Evolutionary conservation across 1,140 invertebrate species (phyloP).

Genomic region (Leguminivora glycinivorella): DNA sequence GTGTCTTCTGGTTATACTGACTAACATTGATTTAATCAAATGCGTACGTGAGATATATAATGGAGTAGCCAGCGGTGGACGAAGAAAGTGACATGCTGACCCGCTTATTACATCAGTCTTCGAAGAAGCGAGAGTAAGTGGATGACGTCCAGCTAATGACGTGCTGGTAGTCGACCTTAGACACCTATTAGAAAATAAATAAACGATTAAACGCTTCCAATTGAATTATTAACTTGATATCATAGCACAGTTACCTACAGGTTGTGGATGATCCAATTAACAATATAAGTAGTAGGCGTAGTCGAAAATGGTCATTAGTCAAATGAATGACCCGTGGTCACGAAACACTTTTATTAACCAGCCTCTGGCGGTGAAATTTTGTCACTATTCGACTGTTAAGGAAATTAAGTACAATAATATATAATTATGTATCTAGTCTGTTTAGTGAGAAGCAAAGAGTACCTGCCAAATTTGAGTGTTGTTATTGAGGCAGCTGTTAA

Average conservation of each 20-base stretch:
- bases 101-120: conserved; percentile 45
- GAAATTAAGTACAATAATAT: background rate
- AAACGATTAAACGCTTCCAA: background rate
- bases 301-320: conserved; percentile 40
- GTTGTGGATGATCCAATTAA: background rate
- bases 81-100: conserved; percentile 64
- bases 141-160: conserved; percentile 40
- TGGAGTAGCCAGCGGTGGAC: conserved; percentile 40
- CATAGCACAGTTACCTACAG: background rate
- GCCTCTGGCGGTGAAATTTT: conserved; percentile 30
- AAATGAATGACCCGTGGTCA: conserved; percentile 41
- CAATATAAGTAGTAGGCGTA: conserved; percentile 34
- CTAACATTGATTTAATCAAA: background rate
- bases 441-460: background rate
- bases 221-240: conserved; percentile 3
- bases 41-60: conserved; percentile 29
- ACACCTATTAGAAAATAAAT: conserved; percentile 11
- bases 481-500: conserved; percentile 40
- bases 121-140: conserved; percentile 56
- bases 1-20: background rate
- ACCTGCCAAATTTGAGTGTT: conserved; percentile 45
- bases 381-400: background rate
- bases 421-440: background rate
- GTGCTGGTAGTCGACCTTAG: conserved; percentile 1
- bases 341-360: conserved; percentile 33